These are phyloP conservation scores for Schrankia costaestrigalis DNA, from an alignment of 2,888 invertebrate genomes.

Conservation along the genomic window DNA sequence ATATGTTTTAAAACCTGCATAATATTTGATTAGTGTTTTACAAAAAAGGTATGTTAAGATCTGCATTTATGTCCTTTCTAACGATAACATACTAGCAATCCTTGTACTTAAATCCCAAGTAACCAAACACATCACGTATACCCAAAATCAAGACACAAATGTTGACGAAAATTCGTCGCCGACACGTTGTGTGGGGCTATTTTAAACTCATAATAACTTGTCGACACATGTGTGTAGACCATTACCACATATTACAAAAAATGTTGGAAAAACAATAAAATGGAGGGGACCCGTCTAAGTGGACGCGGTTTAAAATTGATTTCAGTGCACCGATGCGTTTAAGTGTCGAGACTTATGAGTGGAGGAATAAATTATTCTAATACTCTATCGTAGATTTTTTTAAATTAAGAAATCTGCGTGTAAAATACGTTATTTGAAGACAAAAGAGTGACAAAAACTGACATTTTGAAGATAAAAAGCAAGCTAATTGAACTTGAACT, in stretches of 20 bases:
- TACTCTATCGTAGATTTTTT: background rate
- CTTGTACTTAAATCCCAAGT: too few species aligned
- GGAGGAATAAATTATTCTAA: constrained; percentile 7
- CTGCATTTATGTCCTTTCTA: too few species aligned
- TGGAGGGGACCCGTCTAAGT: constrained; percentile 45
- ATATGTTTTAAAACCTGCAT: too few species aligned
- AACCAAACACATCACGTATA: constrained; percentile 38
- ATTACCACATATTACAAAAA: constrained; percentile 81
- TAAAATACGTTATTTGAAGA: too few species aligned
- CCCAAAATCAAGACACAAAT: constrained; percentile 32
- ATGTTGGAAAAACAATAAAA: constrained; percentile 77
- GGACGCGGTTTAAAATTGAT: constrained; percentile 69
- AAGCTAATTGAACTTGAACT: too few species aligned
- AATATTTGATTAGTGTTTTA: too few species aligned
- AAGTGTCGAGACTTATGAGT: constrained; percentile 22
- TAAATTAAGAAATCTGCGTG: too few species aligned
- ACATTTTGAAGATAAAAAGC: too few species aligned
- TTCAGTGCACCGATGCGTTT: constrained; percentile 39
- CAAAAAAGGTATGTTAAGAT: too few species aligned
- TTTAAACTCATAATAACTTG: constrained; percentile 80
- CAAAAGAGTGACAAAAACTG: too few species aligned
- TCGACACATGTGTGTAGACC: constrained; percentile 76
- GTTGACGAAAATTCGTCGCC: constrained; percentile 63
- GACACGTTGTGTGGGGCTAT: constrained; percentile 66
- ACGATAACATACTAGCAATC: too few species aligned